A percentile compares a stretch with the other conserved stretches of the same genome.
Conservation (phyloP, 2,113 vertebrate species). For the Ginglymostoma cirratum region DNA sequence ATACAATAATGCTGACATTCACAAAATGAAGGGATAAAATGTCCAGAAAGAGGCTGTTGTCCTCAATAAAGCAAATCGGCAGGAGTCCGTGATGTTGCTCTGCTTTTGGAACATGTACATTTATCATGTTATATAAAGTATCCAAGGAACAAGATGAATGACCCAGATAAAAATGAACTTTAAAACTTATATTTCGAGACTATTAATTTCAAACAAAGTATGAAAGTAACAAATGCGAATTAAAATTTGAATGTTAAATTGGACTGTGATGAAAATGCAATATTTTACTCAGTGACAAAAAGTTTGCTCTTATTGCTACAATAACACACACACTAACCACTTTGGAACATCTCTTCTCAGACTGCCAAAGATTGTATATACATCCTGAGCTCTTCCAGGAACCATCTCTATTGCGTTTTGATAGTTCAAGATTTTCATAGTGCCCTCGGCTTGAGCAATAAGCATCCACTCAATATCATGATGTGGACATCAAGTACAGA, state of each 20-base stretch:
- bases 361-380: neutral
- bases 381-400: neutral
- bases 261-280: neutral
- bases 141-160: neutral
- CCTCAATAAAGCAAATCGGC: neutral
- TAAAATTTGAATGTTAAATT: neutral
- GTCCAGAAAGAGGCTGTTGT: neutral
- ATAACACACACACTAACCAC: neutral
- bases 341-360: neutral
- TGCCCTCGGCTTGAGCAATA: slow-evolving; percentile 23
- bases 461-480: slow-evolving; percentile 24
- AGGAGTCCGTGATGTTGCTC: neutral
- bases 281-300: neutral
- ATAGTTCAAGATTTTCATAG: slow-evolving; percentile 17
- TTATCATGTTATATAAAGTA: neutral
- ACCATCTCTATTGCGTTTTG: neutral
- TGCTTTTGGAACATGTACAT: neutral
- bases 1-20: neutral
- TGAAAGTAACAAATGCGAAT: neutral
- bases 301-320: neutral
- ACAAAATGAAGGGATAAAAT: neutral
- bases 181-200: neutral
- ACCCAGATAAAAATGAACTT: neutral
- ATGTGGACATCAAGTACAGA: slow-evolving; percentile 30
- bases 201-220: neutral